Evolutionary conservation across 2,113 vertebrate genomes (phyloP), one percentile per base, ranked within the genome.

Genomic region (Poeciliopsis prolifica): DNA sequence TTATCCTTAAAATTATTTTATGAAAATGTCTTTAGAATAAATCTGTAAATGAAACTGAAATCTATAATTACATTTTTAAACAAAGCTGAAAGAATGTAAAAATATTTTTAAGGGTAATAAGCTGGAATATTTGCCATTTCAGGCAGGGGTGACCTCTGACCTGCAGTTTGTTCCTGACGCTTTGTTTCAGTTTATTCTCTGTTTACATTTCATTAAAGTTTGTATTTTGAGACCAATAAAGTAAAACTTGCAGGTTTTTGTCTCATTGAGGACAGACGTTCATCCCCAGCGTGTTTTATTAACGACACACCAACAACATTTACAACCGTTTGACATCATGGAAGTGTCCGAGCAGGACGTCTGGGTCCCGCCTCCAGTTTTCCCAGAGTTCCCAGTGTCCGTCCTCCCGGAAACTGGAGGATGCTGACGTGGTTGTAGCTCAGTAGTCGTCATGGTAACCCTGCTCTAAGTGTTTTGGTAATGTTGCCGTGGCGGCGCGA

Each of bases 261-360:
- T 22, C 51, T 24, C 19, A 8, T n/a, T 24, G 9, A 65, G 24
- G 35, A 65, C 11, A 2, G 13, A 12, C 24, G 22, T 12, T 66
- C 24, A 8, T n/a, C 42, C 24, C 17, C 65, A 67, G 33, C 67
- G 40, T 54, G 75, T 40, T 77, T 77, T 70, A 77, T 77, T 77
- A 69, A 70, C 58, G 37, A 14, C 35, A 71, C 61, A 33, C 69
- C 60, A 48, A 58, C 51, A 65, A 68, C 54, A 15, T 61, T 29
- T 0, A 48, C 58, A 29, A 58, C 31, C 0, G 11, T 37, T n/a
- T 70, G 74, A 77, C 74, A 77, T 77, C 74, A 70, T 76, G 67
- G 66, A 77, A 70, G 67, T 0, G n/a, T 70, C n/a, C 60, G 10
- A 9, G 0, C 51, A 42, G 74, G 37, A 29, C 37, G 13, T 24